Evolutionary conservation across 2,797 vertebrate species (phyloP), one percentile per base, ranked within the genome.

Genomic region (Ateles fusciceps): DNA sequence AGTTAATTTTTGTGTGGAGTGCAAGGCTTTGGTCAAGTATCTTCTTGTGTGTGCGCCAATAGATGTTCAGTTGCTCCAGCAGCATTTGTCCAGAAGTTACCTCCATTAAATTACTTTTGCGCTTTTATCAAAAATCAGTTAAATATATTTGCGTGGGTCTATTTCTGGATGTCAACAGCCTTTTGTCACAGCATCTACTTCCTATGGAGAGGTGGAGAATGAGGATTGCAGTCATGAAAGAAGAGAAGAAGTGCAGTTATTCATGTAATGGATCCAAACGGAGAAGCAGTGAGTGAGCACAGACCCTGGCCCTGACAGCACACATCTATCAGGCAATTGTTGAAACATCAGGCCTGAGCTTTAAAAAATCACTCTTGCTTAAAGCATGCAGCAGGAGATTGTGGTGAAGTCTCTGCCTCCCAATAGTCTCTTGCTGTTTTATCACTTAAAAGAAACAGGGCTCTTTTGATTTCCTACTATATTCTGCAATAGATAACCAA

Each of bases 151-250:
- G 24, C 76, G 21, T 48, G 39, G 30, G 30, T 46, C 92, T 76
- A 3, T 61, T 83, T 94, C 36, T 71, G 75, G 44, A 17, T 44
- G 78, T 91, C 79, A 89, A 95, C 84, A 91, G 76, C 33, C 1
- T 88, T 97, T 94, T 93, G 13, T 94, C 64, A 94, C 76, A 94
- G 87, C 90, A 75, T 24, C 85, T 36, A 0, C 68, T 89, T 87
- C 79, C 78, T 79, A 84, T 85, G 68, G 96, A 94, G 83, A 90
- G 96, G 92, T 91, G 83, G 93, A 79, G 83, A 88, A 48, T 13
- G 97, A 98, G 92, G 91, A 95, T 68, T 94, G 81, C 83, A 12
- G 9, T 59, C 24, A 13, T 55, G 72, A 96, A 88, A 71, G 2
- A 11, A 15, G 19, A 5, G 4, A 80, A 74, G 48, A 92, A 76